Evolutionary conservation across 2,797 vertebrate species (phyloP).

Genomic region (Amblyopsis hoosieri): DNA sequence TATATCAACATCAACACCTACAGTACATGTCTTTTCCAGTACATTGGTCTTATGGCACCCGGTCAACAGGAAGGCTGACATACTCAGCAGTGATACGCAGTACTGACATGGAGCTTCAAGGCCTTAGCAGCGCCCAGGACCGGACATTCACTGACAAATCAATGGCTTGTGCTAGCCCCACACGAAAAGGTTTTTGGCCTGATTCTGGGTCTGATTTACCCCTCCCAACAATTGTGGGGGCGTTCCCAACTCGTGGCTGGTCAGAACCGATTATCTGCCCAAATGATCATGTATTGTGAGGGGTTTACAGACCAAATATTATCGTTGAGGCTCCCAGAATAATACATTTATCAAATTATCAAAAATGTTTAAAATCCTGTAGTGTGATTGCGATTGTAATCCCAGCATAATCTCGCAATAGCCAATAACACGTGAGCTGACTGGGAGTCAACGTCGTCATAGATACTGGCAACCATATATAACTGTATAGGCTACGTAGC

Average conservation of each 20-base stretch:
- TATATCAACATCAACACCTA: neutral
- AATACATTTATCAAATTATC: too few species aligned
- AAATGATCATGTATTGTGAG: too few species aligned
- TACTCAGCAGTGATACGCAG: slow-evolving; percentile 31
- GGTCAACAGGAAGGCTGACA: slow-evolving; percentile 12
- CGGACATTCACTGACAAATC: slow-evolving; percentile 35
- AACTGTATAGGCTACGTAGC: too few species aligned
- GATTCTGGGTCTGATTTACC: neutral
- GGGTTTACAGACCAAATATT: too few species aligned
- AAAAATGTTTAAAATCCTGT: too few species aligned
- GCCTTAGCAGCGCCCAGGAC: slow-evolving; percentile 32
- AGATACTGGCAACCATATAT: neutral
- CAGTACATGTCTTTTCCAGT: neutral
- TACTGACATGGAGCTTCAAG: slow-evolving; percentile 26
- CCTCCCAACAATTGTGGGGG: too few species aligned
- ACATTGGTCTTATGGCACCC: neutral
- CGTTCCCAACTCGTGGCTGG: too few species aligned
- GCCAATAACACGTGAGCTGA: too few species aligned
- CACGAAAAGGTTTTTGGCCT: slow-evolving; percentile 8
- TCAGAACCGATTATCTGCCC: too few species aligned
- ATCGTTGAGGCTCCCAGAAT: too few species aligned
- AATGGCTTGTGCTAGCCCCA: slow-evolving; percentile 17
- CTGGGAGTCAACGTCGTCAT: neutral
- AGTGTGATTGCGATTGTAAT: too few species aligned
- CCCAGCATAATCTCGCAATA: too few species aligned